Evolutionary conservation across 1,140 invertebrate genomes (phyloP).

Genomic region (Ladona fulva): DNA sequence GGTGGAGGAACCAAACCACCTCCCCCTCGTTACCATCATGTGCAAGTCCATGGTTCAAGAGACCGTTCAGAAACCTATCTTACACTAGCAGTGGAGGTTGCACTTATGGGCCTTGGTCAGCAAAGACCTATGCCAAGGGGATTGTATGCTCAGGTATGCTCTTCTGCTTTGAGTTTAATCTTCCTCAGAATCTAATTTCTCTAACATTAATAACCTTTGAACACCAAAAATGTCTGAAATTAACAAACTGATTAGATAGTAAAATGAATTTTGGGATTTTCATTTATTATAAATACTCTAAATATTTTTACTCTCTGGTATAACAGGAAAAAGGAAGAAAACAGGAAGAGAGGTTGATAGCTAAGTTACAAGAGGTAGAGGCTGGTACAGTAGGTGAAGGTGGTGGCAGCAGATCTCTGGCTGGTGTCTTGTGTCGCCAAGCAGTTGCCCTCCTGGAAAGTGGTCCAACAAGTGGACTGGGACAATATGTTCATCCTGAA

Average conservation of each 20-base stretch:
- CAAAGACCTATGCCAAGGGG: constrained; percentile 69
- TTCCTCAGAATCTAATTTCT: not conserved
- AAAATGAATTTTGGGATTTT: no score
- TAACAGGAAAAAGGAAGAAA: constrained; percentile 54
- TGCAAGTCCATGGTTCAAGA: constrained; percentile 58
- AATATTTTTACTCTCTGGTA: constrained; percentile 9
- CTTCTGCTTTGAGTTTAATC: not conserved
- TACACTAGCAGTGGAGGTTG: constrained; percentile 47
- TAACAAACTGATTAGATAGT: no score
- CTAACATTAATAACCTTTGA: no score
- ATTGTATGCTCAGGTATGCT: constrained; percentile 58
- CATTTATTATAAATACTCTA: constrained; percentile 18
- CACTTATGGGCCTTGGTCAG: constrained; percentile 57
- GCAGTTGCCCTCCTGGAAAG: constrained; percentile 56
- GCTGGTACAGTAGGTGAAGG: constrained; percentile 45
- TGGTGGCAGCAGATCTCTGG: constrained; percentile 35
- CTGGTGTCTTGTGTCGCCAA: constrained; percentile 48
- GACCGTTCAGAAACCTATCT: constrained; percentile 66
- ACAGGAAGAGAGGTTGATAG: constrained; percentile 68
- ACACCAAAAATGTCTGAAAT: no score
- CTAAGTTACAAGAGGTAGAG: constrained; percentile 64
- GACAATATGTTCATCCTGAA: constrained; percentile 65
- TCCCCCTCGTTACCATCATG: constrained; percentile 61
- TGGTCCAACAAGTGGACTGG: constrained; percentile 64
- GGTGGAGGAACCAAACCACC: not conserved